A percentile compares a stretch with the other conserved stretches of the same genome.
phyloP scores from a whole-genome alignment of 1,140 invertebrate species.

The Anastatus disparis region DNA sequence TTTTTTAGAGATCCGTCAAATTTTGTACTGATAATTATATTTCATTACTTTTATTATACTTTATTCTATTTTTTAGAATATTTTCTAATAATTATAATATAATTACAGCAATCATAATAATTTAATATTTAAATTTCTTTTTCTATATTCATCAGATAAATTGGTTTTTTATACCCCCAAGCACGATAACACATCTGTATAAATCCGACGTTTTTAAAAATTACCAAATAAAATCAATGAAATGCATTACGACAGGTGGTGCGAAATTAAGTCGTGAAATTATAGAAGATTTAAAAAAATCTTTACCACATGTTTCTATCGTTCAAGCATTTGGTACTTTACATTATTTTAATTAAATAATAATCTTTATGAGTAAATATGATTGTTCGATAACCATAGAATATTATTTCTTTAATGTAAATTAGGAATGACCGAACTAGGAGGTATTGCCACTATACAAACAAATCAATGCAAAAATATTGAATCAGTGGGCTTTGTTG shows the following conservation, averaged over 20 bases:
- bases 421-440: conserved; percentile 35
- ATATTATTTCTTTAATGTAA: background rate
- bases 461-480: background rate
- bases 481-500: conserved; percentile 32
- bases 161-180: background rate
- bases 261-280: conserved; percentile 14
- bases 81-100: too few species aligned
- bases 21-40: too few species aligned
- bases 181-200: background rate
- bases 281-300: background rate
- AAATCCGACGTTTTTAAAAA: conserved; percentile 14
- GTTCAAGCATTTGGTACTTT: conserved; percentile 26
- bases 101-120: background rate
- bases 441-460: background rate
- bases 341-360: background rate
- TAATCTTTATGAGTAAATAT: too few species aligned
- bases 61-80: too few species aligned
- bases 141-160: conserved; percentile 1
- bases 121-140: background rate
- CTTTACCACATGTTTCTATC: background rate
- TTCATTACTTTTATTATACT: too few species aligned
- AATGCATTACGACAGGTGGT: background rate
- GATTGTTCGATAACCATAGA: background rate
- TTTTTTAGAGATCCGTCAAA: too few species aligned
- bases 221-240: conserved; percentile 11